Percentiles rank a stretch among this genome's conserved stretches.
phyloP scores from a whole-genome alignment of 2,113 vertebrate genomes.

The Eurystomus gularis region DNA sequence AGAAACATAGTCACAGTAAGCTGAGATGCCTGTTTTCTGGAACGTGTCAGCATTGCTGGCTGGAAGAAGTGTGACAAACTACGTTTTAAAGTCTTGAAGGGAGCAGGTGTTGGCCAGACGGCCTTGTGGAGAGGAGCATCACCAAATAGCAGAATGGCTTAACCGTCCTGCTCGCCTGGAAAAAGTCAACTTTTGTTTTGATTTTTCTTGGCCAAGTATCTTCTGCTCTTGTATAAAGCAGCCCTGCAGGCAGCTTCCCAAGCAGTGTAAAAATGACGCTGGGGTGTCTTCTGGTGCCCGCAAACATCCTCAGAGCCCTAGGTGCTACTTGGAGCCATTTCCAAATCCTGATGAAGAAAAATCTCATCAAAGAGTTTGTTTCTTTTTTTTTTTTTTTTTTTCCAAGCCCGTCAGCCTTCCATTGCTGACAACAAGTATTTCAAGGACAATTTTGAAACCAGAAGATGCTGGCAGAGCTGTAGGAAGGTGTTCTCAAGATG shows the following conservation, averaged over 20 bases:
- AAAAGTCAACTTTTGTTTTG: conserved; percentile 25
- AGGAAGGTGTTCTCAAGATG: not conserved
- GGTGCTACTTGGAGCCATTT: not conserved
- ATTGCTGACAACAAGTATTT: not conserved
- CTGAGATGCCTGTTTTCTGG: not conserved
- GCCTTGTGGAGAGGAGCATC: not conserved
- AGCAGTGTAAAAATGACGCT: not conserved
- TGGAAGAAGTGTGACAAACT: not conserved
- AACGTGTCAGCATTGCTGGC: not conserved
- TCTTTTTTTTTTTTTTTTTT: too few species aligned
- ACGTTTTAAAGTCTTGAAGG: not conserved
- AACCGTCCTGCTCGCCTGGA: not conserved
- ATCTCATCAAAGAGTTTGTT: not conserved
- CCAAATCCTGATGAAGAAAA: not conserved
- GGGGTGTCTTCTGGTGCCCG: not conserved
- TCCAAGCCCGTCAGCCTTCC: not conserved
- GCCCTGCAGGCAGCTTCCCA: not conserved
- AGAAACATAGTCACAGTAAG: not conserved
- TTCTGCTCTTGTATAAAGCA: not conserved
- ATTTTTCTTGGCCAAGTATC: conserved; percentile 4
- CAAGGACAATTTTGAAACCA: rapidly evolving
- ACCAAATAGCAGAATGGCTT: not conserved
- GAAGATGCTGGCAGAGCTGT: not conserved
- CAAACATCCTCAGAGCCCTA: not conserved
- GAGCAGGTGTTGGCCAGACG: conserved; percentile 36